phyloP scores from a whole-genome alignment of 2,797 vertebrate species.

The Lacerta viridis region DNA sequence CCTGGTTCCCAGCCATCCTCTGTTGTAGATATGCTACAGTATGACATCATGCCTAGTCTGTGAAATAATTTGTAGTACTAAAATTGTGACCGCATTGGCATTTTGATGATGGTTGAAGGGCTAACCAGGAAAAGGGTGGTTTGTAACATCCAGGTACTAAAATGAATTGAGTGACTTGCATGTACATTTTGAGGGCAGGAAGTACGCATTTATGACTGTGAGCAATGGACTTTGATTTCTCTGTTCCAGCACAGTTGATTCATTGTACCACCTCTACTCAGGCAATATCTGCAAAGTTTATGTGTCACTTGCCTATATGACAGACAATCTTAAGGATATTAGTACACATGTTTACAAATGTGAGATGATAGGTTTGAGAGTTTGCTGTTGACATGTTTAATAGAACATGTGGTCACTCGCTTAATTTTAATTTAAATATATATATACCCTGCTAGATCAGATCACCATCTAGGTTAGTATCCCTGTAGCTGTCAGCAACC shows the following conservation, averaged over 20 bases:
- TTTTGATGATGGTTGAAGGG: neutral
- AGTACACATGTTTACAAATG: neutral
- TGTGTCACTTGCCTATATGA: neutral
- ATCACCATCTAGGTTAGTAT: neutral
- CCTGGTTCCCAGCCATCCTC: too few species aligned
- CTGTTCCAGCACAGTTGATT: slow-evolving; percentile 6
- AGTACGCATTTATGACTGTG: neutral
- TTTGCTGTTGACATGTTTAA: neutral
- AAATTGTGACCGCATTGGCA: neutral
- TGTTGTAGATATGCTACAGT: too few species aligned
- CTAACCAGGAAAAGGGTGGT: neutral
- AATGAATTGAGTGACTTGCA: neutral
- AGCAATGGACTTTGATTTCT: slow-evolving; percentile 31
- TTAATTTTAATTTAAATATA: neutral
- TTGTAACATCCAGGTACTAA: neutral
- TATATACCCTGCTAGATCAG: neutral
- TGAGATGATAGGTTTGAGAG: neutral
- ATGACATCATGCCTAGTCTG: too few species aligned
- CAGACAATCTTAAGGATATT: neutral
- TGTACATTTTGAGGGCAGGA: neutral
- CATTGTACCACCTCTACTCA: neutral
- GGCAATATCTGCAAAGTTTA: neutral
- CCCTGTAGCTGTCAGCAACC: neutral
- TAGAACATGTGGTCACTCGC: too few species aligned
- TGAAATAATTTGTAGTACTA: neutral